These are phyloP conservation scores for Oedothorax gibbosus DNA, from an alignment of 1,140 invertebrate species.

Conservation along the genomic window DNA sequence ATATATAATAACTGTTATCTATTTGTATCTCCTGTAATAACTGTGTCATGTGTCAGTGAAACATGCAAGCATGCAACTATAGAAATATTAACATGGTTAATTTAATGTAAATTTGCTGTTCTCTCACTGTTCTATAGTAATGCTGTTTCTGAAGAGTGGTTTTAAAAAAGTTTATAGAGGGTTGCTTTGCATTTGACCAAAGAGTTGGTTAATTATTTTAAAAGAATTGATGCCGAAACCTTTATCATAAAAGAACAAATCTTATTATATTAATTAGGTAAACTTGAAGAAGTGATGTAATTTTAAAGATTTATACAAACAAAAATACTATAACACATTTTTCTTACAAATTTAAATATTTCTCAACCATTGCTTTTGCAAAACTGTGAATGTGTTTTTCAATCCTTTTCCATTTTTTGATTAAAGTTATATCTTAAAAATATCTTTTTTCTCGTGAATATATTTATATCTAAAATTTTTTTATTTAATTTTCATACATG, in stretches of 20 bases:
- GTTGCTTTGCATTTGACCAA: constrained; percentile 55
- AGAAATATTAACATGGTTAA: constrained; percentile 44
- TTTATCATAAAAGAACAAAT: neutral
- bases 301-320: no score
- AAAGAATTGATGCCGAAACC: constrained; percentile 13
- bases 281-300: no score
- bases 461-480: no score
- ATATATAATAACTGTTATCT: constrained; percentile 48
- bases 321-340: no score
- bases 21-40: constrained; percentile 45
- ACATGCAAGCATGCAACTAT: constrained; percentile 31
- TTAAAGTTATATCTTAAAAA: no score
- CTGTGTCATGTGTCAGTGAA: constrained; percentile 49
- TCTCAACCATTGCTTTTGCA: no score
- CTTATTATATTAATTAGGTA: constrained; percentile 34
- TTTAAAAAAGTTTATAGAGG: constrained; percentile 42
- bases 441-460: no score
- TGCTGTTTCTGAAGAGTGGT: constrained; percentile 35
- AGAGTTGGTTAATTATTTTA: constrained; percentile 19
- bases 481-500: no score
- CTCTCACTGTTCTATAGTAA: constrained; percentile 35
- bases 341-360: no score
- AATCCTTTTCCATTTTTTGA: no score
- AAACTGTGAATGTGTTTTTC: no score
- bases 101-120: constrained; percentile 48